phyloP scores from a whole-genome alignment of 2,113 vertebrate species.

The Nansenia antarctica region DNA sequence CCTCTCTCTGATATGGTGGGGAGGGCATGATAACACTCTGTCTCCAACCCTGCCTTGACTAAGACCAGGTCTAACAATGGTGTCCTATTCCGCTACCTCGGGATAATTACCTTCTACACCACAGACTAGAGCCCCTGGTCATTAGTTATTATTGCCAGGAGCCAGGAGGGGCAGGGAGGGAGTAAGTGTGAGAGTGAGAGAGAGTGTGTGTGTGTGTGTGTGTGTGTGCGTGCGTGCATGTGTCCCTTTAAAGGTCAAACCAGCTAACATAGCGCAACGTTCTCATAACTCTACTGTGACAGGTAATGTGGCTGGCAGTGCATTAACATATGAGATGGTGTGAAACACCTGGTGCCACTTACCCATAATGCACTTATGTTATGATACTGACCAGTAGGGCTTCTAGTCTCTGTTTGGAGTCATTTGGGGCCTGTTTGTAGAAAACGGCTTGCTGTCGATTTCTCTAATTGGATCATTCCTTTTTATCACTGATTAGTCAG shows the following conservation, averaged over 20 bases:
- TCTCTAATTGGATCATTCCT: conserved; percentile 38
- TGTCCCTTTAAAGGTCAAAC: conserved; percentile 40
- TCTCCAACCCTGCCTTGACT: neutral
- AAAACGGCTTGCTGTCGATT: conserved; percentile 30
- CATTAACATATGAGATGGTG: neutral
- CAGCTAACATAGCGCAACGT: conserved; percentile 4
- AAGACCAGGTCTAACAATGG: neutral
- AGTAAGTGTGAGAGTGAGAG: neutral
- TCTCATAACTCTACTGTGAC: conserved; percentile 16
- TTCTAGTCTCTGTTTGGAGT: neutral
- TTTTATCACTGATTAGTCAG: conserved; percentile 21
- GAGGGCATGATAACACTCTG: neutral
- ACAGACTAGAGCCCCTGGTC: neutral
- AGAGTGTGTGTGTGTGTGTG: neutral
- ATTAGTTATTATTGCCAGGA: no score
- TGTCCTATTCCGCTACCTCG: conserved; percentile 34
- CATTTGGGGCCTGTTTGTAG: neutral
- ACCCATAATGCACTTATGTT: conserved; percentile 17
- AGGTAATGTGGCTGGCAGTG: conserved; percentile 17
- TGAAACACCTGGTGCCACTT: conserved; percentile 9
- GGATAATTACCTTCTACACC: conserved; percentile 11
- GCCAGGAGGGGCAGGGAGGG: no score
- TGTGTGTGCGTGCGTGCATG: neutral
- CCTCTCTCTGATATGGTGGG: conserved; percentile 2
- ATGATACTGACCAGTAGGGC: neutral